These are phyloP conservation scores for Aquatica leii DNA, from an alignment of 2,888 invertebrate species.

Conservation along the genomic window DNA sequence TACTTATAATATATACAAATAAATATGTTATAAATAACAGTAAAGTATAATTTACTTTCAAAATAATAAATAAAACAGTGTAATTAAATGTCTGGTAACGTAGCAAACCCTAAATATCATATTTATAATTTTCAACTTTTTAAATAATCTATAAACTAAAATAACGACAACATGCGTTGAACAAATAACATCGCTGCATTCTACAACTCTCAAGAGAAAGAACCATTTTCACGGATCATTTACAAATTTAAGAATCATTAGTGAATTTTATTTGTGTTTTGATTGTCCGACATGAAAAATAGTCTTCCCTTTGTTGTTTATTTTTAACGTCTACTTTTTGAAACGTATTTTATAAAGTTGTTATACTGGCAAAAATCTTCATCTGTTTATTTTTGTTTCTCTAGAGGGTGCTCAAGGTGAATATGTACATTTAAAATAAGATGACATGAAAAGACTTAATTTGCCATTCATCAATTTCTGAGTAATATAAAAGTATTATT, in stretches of 20 bases:
- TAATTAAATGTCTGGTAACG: no score
- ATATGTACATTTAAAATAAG: slow-evolving; percentile 24
- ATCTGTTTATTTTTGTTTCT: slow-evolving; percentile 29
- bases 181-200: no score
- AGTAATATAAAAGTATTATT: no score
- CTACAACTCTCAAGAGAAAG: background rate
- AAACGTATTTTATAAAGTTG: slow-evolving; percentile 36
- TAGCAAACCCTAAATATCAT: no score
- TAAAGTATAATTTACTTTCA: no score
- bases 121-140: no score
- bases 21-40: no score
- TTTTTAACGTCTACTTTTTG: slow-evolving; percentile 16
- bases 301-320: background rate
- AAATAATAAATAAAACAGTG: no score
- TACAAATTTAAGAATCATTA: slow-evolving; percentile 24
- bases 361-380: slow-evolving; percentile 35
- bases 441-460: slow-evolving; percentile 34
- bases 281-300: slow-evolving; percentile 21
- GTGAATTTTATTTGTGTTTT: slow-evolving; percentile 13
- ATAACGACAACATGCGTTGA: no score
- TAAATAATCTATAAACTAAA: no score
- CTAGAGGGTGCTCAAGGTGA: slow-evolving; percentile 33
- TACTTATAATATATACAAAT: no score
- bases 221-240: slow-evolving; percentile 23
- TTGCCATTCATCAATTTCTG: slow-evolving; percentile 26